Evolutionary conservation across 1,140 invertebrate genomes (phyloP), one percentile per base, ranked within the genome.

Genomic region (Lethocerus indicus): DNA sequence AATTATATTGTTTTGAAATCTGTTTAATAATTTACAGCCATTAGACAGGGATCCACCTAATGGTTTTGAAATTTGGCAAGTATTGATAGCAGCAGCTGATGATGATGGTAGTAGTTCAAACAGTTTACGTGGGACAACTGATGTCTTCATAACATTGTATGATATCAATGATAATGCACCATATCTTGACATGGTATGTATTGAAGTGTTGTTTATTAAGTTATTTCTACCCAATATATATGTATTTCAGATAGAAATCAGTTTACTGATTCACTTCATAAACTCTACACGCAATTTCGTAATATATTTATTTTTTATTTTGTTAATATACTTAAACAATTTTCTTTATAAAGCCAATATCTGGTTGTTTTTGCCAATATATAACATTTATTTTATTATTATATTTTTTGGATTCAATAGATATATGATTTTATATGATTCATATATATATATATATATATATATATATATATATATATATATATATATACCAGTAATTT

Each of bases 151-250:
- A 32, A 75, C 73, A 27, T 61, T 92, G 2, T 73, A 71, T 2
- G 87, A 92, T 58, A 87, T 91, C 47, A 93, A 92, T 60, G 88
- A 93, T 59, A 92, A 92, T 65, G 81, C 82, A 1, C 88, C 89
- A 0, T 83, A 79, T 61, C 67, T 93, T 43, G 78, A 83, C 50
- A 82, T 84, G 59, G 73, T 77, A 66, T 74, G 7, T 42, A 49
- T 25, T 47, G 12, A 2, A 37, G 27, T 4, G 12, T 28, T 42
- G 32, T 52, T 4, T 9, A 26, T 7, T 2, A 9, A 46, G 20
- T 27, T 45, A 23, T 6, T 20, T 18, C 18, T 43, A 14, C 20
- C 26, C 2, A 26, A 4, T 21, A 24, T 2, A 29, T 51, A 18
- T 27, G 25, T 25, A n/a, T 18, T 35, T 3, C 47, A 41, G 16